Base-by-base conservation (phyloP, 2,113 vertebrate species). In the Psammodynastes pulverulentus region DNA sequence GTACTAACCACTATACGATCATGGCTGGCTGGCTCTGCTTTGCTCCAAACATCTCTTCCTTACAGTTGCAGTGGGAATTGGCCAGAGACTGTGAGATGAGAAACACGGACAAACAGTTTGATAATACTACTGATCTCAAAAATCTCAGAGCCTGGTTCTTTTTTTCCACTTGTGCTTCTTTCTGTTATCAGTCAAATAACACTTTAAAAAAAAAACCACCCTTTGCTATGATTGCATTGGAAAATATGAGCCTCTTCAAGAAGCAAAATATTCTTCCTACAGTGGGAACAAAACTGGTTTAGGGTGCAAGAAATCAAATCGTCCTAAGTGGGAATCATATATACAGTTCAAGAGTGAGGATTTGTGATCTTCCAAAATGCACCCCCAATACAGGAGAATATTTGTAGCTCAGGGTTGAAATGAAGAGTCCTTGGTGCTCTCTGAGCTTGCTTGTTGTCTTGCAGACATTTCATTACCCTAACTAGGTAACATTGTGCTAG, bases 1-100 rank as follows among this genome's bases (percentile, higher is more conserved):
- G 97, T 97, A 97, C 97, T 98, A 97, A 98, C 97, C 97, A 97
- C 97, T 98, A 97, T 97, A 98, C 95, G 95, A 97, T 98, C 97
- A 98, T 97, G 97, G 97, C 97, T 92, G 89, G 97, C 96, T 90
- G 29, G 92, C 17, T 89, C 13, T 46, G 0, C 72, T 79, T 43
- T 43, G 17, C 19, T 79, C 17, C 72, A 79, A 79, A 79, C 7
- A 79, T 34, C 72, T 79, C 34, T 79, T 43, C 34, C 34, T 79
- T 79, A 79, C 17, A 39, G 7, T 79, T 19, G 34, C 17, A 21
- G 34, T 39, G 15, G 34, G 17, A 79, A 79, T 21, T 79, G 72
- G 34, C 34, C 34, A 79, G 72, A 79, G 34, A 17, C 34, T 79
- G 15, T 19, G 6, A 79, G 67, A 79, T 9, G 72, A 79, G 17